Base-by-base conservation (phyloP, 2,797 vertebrate genomes). In the Tolypeutes matacus region DNA sequence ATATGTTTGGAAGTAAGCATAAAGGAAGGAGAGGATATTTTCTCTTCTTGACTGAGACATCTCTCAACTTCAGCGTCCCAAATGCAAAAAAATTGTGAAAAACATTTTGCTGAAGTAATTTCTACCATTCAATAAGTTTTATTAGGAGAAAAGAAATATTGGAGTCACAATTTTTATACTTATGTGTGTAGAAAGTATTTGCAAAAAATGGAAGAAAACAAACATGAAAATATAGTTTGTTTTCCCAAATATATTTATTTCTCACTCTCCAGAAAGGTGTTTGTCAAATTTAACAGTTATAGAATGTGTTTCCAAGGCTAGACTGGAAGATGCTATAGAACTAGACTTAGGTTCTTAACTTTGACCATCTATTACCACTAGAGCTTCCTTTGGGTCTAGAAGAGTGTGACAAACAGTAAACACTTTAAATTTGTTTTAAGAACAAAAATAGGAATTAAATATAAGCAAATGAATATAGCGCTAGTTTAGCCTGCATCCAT, bases 1-100 rank as follows among this genome's bases (percentile, higher is more conserved):
- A n/a, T 9, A 62, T 27, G 2, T 36, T 83, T 67, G 65, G 46
- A 82, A 53, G 4, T 7, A 77, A 2, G 3, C 4, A 86, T 27
- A 56, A 10, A 46, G 7, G 46, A 46, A 46, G 46, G 46, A 9
- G 46, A 46, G 46, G 5, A 46, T 56, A 20, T 56, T 56, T 53
- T 4, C 53, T 56, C 53, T 20, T 56, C 53, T 56, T 56, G 53
- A 17, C 11, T 46, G 46, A 46, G 46, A 11, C 46, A 9, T 46
- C 53, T 90, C 15, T 18, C 62, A 75, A 53, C 15, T 53, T 82
- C 14, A 36, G 29, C 5, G 17, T 91, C 95, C 51, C 70, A 72
- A 81, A 93, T 77, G 11, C 1, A 88, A n/a, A 87, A 89, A 4
- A 2, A 87, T 76, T 77, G 31, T 77, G 31, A 91, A 91, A 58